A percentile compares a stretch with the other conserved stretches of the same genome.
These are phyloP conservation scores for Catharus bicknelli DNA, from an alignment of 2,113 vertebrate genomes.

Conservation along the genomic window DNA sequence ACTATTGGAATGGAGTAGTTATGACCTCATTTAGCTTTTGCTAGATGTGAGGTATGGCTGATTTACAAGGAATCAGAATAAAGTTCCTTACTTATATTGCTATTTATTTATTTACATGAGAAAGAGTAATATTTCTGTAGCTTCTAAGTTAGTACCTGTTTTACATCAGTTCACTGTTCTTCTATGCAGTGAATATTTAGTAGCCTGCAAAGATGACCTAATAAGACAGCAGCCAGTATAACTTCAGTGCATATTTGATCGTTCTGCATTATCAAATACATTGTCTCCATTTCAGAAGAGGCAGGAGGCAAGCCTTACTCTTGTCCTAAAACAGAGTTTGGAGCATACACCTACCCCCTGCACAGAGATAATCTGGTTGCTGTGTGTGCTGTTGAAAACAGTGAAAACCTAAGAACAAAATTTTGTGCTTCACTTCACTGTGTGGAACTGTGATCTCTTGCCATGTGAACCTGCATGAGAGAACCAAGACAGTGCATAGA, in stretches of 20 bases:
- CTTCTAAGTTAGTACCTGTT: neutral
- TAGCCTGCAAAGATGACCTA: neutral
- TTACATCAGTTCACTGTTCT: neutral
- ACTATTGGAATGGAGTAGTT: neutral
- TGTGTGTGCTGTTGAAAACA: neutral
- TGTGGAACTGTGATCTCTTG: neutral
- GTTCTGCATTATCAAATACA: neutral
- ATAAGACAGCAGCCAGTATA: neutral
- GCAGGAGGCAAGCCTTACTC: fast-evolving
- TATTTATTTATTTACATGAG: neutral
- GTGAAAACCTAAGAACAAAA: neutral
- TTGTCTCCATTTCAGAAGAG: neutral
- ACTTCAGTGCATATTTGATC: fast-evolving
- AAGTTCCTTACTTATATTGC: neutral
- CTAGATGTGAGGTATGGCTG: neutral
- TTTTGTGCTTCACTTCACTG: neutral
- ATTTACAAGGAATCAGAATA: neutral
- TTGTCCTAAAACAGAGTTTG: neutral
- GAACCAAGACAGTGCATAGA: neutral
- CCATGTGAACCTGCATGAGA: neutral
- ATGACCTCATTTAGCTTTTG: neutral
- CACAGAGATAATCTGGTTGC: neutral
- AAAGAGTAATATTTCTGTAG: neutral
- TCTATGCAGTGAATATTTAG: neutral
- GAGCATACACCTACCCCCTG: neutral